Conservation (phyloP, 2,113 vertebrate genomes). For the Collichthys lucidus region DNA sequence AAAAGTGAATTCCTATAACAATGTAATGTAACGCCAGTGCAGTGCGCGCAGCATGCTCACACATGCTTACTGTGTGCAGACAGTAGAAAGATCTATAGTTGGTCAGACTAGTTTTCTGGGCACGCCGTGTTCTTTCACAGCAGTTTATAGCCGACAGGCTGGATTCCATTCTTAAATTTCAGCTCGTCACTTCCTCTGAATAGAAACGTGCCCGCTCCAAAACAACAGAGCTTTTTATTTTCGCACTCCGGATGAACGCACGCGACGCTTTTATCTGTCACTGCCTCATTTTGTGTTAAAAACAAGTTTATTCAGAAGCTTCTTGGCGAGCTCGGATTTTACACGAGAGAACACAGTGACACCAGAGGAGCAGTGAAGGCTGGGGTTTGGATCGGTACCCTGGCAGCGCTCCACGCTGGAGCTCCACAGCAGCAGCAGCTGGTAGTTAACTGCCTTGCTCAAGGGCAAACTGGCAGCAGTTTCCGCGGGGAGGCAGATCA, state of each 20-base stretch:
- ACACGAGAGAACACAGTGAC: slow-evolving; percentile 1
- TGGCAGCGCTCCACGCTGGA: slow-evolving; percentile 18
- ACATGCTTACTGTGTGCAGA: not conserved
- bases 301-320: not conserved
- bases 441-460: slow-evolving; percentile 57
- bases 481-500: slow-evolving; percentile 10
- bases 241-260: not conserved
- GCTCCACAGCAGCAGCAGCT: slow-evolving; percentile 34
- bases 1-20: not conserved
- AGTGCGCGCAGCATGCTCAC: not conserved
- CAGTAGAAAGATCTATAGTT: not conserved
- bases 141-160: slow-evolving; percentile 3
- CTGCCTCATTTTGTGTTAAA: slow-evolving; percentile 18
- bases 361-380: slow-evolving; percentile 14
- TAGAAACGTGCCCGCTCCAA: not conserved
- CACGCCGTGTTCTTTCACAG: slow-evolving; percentile 1
- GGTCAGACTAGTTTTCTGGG: not conserved
- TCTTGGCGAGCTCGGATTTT: slow-evolving; percentile 20
- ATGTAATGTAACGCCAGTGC: not conserved
- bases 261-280: not conserved
- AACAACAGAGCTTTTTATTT: not conserved
- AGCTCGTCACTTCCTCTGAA: not conserved
- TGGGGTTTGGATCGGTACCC: slow-evolving; percentile 11
- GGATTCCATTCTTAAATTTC: not conserved
- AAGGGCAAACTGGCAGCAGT: slow-evolving; percentile 41